phyloP scores from a whole-genome alignment of 53 echinoderm and acorn worm genomes.

The Paracentrotus lividus region DNA sequence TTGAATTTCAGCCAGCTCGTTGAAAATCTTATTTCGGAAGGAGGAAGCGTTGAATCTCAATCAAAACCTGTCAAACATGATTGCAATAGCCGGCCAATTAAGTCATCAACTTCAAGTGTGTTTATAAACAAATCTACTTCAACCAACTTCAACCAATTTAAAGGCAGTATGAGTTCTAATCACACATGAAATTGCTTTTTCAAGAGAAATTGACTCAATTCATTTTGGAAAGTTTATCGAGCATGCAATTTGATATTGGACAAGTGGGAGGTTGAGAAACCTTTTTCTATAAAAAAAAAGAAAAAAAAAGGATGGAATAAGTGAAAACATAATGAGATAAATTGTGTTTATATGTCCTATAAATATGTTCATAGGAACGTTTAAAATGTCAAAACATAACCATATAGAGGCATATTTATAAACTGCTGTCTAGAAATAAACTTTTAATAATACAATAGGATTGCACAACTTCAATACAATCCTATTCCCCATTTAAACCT shows the following conservation, averaged over 20 bases:
- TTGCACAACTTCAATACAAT: too few relatives aligned
- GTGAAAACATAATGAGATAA: too few relatives aligned
- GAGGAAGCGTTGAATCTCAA: constrained; percentile 4
- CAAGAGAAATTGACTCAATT: background rate
- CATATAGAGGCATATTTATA: too few relatives aligned
- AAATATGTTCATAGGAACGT: too few relatives aligned
- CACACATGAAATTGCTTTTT: background rate
- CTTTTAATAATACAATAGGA: too few relatives aligned
- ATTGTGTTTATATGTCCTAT: too few relatives aligned
- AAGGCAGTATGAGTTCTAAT: background rate
- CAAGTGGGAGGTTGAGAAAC: background rate
- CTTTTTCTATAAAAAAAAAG: too few relatives aligned
- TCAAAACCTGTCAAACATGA: constrained; percentile 43
- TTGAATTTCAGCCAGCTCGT: constrained; percentile 29
- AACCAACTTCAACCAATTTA: background rate
- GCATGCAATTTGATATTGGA: background rate
- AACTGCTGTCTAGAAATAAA: too few relatives aligned
- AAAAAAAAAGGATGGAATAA: too few relatives aligned
- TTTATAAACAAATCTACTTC: constrained; percentile 43
- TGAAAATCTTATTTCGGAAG: background rate
- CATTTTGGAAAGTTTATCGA: background rate
- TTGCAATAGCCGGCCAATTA: background rate
- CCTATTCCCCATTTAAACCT: too few relatives aligned
- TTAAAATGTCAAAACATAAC: too few relatives aligned
- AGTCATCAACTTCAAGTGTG: background rate